These are phyloP conservation scores for Achatina immaculata DNA, from an alignment of 1,140 invertebrate species.

Conservation along the genomic window DNA sequence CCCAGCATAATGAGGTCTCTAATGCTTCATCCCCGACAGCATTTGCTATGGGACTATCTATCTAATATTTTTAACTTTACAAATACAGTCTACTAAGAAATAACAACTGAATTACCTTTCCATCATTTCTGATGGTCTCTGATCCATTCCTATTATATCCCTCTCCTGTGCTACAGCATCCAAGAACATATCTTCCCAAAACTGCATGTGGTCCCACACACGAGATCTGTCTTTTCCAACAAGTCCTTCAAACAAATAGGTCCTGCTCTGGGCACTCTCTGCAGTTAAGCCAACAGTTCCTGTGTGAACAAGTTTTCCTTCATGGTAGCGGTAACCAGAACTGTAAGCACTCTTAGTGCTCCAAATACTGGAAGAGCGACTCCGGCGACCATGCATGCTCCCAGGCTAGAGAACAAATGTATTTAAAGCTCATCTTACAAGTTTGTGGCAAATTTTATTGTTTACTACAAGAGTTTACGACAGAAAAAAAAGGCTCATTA, in stretches of 20 bases:
- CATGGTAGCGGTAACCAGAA: constrained; percentile 88
- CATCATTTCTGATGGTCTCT: constrained; percentile 99
- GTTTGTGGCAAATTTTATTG: no score
- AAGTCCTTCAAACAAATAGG: constrained; percentile 91
- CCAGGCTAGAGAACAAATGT: constrained; percentile 16
- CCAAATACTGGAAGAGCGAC: constrained; percentile 72
- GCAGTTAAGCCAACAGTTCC: constrained; percentile 76
- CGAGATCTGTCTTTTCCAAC: constrained; percentile 81
- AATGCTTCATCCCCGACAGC: no score
- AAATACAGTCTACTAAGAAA: no score
- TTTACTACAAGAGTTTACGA: no score
- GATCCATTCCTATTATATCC: constrained; percentile 99
- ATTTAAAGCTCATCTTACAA: no score
- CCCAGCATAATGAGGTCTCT: no score
- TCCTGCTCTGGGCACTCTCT: constrained; percentile 80
- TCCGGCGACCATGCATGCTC: constrained; percentile 44
- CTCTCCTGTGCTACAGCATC: constrained; percentile 99
- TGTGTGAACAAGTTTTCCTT: constrained; percentile 86
- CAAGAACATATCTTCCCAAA: constrained; percentile 99
- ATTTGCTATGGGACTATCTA: no score
- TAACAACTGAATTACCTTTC: constrained; percentile 84
- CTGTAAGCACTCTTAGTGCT: constrained; percentile 92
- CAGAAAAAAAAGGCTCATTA: no score
- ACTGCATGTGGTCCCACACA: constrained; percentile 99
- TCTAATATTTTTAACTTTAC: no score